phyloP scores from a whole-genome alignment of 2,113 vertebrate species.

The Pygoscelis adeliae region DNA sequence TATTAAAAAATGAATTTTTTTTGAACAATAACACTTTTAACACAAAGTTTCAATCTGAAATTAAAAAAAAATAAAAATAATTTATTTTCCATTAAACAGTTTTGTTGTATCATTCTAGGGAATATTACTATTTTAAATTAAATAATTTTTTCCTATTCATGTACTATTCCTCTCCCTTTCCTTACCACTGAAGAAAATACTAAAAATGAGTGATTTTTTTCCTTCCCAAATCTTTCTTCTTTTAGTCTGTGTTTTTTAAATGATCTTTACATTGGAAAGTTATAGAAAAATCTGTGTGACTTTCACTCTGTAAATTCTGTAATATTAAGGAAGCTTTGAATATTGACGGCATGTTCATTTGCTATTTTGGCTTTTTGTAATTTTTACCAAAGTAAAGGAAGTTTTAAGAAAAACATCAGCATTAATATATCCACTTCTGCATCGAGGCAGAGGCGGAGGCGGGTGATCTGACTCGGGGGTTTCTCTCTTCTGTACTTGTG shows the following conservation, averaged over 20 bases:
- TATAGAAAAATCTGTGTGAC: background rate
- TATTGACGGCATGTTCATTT: background rate
- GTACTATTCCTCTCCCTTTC: background rate
- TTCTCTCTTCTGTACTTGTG: background rate
- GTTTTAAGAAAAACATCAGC: background rate
- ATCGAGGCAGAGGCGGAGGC: fast-evolving
- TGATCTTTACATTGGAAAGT: background rate
- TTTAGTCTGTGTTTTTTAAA: background rate
- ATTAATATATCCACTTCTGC: background rate
- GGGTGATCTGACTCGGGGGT: background rate
- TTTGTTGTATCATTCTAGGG: background rate
- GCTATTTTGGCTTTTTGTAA: background rate
- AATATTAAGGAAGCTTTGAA: background rate
- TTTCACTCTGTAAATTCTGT: background rate
- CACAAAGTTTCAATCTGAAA: background rate
- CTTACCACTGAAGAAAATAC: background rate
- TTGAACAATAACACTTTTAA: background rate
- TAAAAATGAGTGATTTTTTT: background rate
- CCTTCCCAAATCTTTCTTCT: background rate
- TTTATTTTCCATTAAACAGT: background rate
- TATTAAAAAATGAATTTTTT: background rate
- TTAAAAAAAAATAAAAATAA: background rate
- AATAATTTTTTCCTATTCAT: background rate
- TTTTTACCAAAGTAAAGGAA: background rate
- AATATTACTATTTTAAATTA: background rate